Conservation (phyloP, 2,888 invertebrate genomes). For the Caenorhabditis uteleia region DNA sequence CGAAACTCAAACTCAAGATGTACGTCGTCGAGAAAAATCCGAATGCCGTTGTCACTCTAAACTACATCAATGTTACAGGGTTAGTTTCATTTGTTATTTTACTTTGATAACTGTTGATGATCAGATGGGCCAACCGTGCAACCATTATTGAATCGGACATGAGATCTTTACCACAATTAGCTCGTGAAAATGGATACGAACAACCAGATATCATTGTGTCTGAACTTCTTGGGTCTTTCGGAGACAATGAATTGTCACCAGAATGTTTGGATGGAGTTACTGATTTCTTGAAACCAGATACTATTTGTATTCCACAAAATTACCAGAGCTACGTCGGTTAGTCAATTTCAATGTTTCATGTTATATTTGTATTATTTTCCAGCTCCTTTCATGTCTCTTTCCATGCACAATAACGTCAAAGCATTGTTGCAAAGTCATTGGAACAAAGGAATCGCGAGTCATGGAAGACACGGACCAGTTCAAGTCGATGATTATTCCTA, state of each 20-base stretch:
- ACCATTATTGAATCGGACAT: conserved; percentile 72
- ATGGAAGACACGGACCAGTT: conserved; percentile 37
- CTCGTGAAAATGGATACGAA: conserved; percentile 74
- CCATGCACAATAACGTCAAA: conserved; percentile 73
- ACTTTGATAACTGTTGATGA: neutral
- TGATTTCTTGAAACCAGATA: conserved; percentile 70
- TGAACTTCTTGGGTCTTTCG: conserved; percentile 94
- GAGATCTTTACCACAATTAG: conserved; percentile 69
- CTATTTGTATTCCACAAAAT: conserved; percentile 60
- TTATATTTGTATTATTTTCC: conserved; percentile 7
- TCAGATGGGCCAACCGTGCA: conserved; percentile 66
- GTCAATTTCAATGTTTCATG: neutral
- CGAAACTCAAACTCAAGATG: conserved; percentile 70
- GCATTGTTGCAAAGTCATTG: conserved; percentile 19
- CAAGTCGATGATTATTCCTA: conserved; percentile 35
- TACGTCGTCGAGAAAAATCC: conserved; percentile 98
- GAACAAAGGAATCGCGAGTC: conserved; percentile 33
- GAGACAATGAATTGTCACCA: conserved; percentile 97
- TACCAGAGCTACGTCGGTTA: conserved; percentile 56
- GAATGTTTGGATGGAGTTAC: conserved; percentile 76
- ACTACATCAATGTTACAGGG: conserved; percentile 51
- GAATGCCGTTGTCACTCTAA: conserved; percentile 79
- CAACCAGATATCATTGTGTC: conserved; percentile 82
- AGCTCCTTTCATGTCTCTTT: conserved; percentile 88
- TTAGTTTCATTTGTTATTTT: conserved; percentile 15